These are phyloP conservation scores for Loriculus beryllinus DNA, from an alignment of 2,797 vertebrate genomes.

Conservation along the genomic window DNA sequence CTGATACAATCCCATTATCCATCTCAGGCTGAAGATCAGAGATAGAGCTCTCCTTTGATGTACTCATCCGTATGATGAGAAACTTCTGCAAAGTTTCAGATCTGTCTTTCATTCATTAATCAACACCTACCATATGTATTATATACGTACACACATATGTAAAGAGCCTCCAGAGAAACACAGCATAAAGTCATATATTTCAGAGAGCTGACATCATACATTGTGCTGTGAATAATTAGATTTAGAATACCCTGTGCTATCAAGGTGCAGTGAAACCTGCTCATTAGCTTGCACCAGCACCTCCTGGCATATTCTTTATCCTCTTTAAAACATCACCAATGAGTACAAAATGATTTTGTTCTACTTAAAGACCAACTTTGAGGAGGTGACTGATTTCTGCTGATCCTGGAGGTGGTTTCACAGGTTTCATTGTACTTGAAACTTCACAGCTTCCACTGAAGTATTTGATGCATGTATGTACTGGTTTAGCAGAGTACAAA, in stretches of 20 bases:
- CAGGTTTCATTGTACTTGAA: constrained; percentile 70
- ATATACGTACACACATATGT: not conserved
- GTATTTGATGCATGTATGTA: constrained; percentile 38
- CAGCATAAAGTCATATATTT: not conserved
- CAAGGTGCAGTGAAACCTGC: not conserved
- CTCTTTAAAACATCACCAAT: not conserved
- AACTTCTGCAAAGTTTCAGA: not conserved
- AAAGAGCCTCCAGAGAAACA: not conserved
- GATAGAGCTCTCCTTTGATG: not conserved
- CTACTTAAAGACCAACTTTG: constrained; percentile 41
- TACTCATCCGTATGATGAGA: not conserved
- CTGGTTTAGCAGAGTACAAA: constrained; percentile 13
- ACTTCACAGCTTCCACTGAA: constrained; percentile 65
- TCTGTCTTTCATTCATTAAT: not conserved
- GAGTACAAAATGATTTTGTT: constrained; percentile 34
- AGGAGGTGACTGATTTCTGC: constrained; percentile 63
- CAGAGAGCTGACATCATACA: not conserved
- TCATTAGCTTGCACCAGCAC: not conserved
- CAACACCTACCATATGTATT: not conserved
- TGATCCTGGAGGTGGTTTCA: constrained; percentile 69
- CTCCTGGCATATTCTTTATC: not conserved
- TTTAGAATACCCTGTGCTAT: not conserved
- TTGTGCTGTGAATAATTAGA: not conserved
- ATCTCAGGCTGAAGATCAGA: not conserved
- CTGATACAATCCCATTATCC: not conserved